phyloP scores from a whole-genome alignment of 64 coral and sea anemone species.

The Cladopsammia gracilis region DNA sequence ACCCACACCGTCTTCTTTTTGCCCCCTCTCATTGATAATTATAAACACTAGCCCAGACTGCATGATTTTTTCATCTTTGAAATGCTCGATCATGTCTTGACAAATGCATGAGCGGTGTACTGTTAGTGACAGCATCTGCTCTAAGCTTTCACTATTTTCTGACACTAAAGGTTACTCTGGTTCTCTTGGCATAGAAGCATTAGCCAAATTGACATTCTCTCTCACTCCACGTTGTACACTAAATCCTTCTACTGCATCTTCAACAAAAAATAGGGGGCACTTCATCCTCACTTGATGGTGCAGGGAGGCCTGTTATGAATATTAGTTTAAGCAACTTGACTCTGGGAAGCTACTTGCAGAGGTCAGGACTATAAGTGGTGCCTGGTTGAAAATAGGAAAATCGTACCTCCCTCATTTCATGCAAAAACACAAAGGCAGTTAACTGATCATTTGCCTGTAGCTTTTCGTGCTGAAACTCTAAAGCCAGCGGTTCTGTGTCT shows the following conservation, averaged over 20 bases:
- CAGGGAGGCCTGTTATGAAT: neutral
- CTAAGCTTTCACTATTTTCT: neutral
- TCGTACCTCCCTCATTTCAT: neutral
- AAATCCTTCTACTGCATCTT: no score
- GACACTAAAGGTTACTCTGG: neutral
- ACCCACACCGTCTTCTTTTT: conserved; percentile 66
- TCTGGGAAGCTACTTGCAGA: neutral
- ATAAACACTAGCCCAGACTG: conserved; percentile 45
- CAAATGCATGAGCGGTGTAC: conserved; percentile 48
- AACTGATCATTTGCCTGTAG: neutral
- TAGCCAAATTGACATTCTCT: neutral
- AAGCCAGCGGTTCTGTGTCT: neutral
- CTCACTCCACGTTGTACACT: neutral
- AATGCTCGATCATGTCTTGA: conserved; percentile 70
- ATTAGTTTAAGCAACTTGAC: no score
- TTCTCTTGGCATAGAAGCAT: neutral
- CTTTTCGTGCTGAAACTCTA: neutral
- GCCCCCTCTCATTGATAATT: conserved; percentile 68
- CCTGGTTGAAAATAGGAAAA: neutral
- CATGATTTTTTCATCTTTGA: conserved; percentile 56
- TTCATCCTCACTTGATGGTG: neutral
- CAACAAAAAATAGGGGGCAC: neutral
- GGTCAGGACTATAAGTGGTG: neutral
- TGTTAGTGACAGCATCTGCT: conserved; percentile 35
- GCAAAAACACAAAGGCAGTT: neutral